These are phyloP conservation scores for Euleptes europaea DNA, from an alignment of 2,113 vertebrate genomes.

Conservation along the genomic window DNA sequence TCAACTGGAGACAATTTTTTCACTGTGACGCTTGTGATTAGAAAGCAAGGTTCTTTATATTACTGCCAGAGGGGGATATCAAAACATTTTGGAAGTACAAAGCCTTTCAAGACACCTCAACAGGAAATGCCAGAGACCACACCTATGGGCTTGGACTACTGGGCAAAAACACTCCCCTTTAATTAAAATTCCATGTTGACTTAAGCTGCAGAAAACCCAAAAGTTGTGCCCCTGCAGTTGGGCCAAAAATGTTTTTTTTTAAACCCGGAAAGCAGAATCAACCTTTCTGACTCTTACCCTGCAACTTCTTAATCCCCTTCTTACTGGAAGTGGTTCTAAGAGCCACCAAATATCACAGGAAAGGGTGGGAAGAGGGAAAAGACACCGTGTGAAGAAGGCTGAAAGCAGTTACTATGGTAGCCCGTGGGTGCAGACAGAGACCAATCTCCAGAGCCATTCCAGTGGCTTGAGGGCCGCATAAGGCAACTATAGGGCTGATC, in stretches of 20 bases:
- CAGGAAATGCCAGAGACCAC: not conserved
- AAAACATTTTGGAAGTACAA: not conserved
- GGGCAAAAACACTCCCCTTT: too few species aligned
- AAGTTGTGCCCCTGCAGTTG: not conserved
- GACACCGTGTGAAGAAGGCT: not conserved
- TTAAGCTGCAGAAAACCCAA: not conserved
- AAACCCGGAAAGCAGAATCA: too few species aligned
- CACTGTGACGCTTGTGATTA: fast-evolving
- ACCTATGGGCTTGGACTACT: too few species aligned
- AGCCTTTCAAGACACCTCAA: not conserved
- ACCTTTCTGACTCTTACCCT: too few species aligned
- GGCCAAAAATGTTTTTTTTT: too few species aligned
- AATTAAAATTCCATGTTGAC: too few species aligned
- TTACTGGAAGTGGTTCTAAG: not conserved
- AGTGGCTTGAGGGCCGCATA: not conserved
- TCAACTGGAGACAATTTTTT: not conserved
- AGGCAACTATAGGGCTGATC: not conserved
- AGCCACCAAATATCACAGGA: not conserved
- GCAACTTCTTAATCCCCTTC: too few species aligned
- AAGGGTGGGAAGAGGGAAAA: too few species aligned
- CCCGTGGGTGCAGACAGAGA: not conserved
- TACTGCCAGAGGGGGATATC: not conserved
- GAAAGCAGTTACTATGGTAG: not conserved
- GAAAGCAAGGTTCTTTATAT: not conserved
- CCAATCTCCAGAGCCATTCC: not conserved